Evolutionary conservation across 2,888 invertebrate species (phyloP).

Genomic region (Caenorhabditis virilis): DNA sequence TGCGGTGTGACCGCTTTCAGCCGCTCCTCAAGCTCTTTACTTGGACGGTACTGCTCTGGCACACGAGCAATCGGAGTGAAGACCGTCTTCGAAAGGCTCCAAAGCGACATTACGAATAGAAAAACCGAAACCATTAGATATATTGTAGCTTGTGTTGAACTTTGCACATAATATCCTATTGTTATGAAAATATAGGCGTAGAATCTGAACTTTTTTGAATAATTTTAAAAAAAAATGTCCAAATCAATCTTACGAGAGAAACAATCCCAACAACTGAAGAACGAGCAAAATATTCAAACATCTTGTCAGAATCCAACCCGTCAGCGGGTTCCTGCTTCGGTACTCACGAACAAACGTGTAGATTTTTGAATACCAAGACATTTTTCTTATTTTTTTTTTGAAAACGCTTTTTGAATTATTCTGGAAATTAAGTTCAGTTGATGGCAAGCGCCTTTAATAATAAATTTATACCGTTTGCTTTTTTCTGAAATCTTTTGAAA

Average conservation of each 20-base stretch:
- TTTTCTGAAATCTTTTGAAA: too few relatives aligned
- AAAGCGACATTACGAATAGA: conserved; percentile 44
- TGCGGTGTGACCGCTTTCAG: conserved; percentile 49
- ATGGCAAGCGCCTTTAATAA: too few relatives aligned
- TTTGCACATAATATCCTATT: conserved; percentile 31
- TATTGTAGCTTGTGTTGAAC: conserved; percentile 25
- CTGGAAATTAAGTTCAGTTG: too few relatives aligned
- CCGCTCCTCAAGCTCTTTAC: conserved; percentile 35
- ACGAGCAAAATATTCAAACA: conserved; percentile 38
- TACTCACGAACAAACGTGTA: conserved; percentile 54
- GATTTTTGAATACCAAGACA: conserved; percentile 63
- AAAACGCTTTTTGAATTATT: too few relatives aligned
- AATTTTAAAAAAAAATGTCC: not conserved
- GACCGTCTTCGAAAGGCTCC: conserved; percentile 49
- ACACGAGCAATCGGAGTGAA: conserved; percentile 43
- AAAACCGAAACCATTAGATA: conserved; percentile 43
- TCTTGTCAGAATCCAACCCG: conserved; percentile 34
- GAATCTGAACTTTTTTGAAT: conserved; percentile 9
- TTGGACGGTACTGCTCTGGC: conserved; percentile 40
- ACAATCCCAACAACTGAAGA: conserved; percentile 25
- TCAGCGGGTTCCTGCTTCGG: conserved; percentile 31
- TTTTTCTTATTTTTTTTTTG: conserved; percentile 11
- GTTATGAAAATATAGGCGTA: conserved; percentile 31
- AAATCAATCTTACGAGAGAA: conserved; percentile 16
- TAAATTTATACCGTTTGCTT: too few relatives aligned